Evolutionary conservation across 1,140 invertebrate genomes (phyloP), one percentile per base, ranked within the genome.

Genomic region (Vollenhovia emeryi): DNA sequence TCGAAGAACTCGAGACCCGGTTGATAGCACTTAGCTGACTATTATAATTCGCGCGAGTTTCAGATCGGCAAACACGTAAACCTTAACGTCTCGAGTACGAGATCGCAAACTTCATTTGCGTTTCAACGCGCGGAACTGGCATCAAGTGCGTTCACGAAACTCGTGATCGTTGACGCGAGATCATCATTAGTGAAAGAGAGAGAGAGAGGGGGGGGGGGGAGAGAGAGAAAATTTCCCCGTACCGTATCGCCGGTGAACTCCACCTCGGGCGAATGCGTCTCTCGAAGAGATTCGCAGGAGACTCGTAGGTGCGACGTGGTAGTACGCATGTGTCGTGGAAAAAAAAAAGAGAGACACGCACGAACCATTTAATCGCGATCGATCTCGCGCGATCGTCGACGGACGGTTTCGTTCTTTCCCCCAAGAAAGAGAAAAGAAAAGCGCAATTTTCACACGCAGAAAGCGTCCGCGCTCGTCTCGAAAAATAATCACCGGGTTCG

Each of bases 1-100:
- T 66, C 69, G 57, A 78, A 87, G 89, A 90, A 90, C 89, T 60
- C 89, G 89, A 90, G 88, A 90, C 86, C 60, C 62, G 74, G 79
- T 75, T 84, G 89, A 90, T 90, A 90, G 86, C 88, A 60, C 76
- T 82, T 90, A 86, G 89, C 89, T 90, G 89, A 90, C 87, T 89
- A 55, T 55, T 86, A 60, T 76, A 86, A 89, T 89, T 87, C 48
- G 33, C 87, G 55, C 55, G 73, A 84, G 55, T 84, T 84, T 84
- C 68, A 84, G 80, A 84, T 84, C 80, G 71, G 71, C 73, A 84
- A 84, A 84, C 80, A 76, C 80, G 80, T 84, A 84, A 75, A 84
- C 59, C 80, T 82, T 82, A 82, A 82, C 78, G 78, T 82, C 78
- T 80, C 66, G 66, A 82, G 66, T 73, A 24, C 36, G 50, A 71